Evolutionary conservation across 2,888 invertebrate species (phyloP), one percentile per base, ranked within the genome.

Genomic region (Metellina segmentata): DNA sequence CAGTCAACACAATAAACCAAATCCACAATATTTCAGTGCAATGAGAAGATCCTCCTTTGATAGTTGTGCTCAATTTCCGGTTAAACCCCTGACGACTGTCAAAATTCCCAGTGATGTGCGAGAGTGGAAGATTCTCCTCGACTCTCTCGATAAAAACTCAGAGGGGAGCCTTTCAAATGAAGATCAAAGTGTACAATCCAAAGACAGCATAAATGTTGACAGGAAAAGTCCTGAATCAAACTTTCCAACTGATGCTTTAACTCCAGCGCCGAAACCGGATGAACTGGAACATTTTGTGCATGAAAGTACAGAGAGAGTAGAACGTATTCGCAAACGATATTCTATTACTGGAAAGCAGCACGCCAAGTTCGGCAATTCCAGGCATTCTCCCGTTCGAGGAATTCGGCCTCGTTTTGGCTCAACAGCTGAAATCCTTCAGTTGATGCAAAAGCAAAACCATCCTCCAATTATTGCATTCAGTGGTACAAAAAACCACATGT

Each of bases 391-490:
- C 0, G 93, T 93, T 53, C 72, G 93, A 0, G 93, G 93, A 7
- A 93, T 93, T 93, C 98, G 98, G 94, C 97, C 98, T n/a, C 96
- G 97, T 2, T 93, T 92, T 86, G 93, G 93, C 70, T 86, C 93
- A 34, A 90, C 93, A 9, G 91, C 81, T 78, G 93, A 93, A 81
- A 93, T 93, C 71, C 85, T 93, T 49, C 90, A 93, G 48, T 79
- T 93, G 51, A 90, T 93, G 88, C 93, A 93, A 34, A 90, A 85
- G 8, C 86, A 81, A 52, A 81, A 74, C 48, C 72, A 81, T 34
- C 85, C 85, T 20, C 89, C 88, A 19, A 78, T 86, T 34, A 75
- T 70, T 20, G 48, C 53, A n/a, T 77, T 61, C 11, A 78, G 51
- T 71, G 92, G 90, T 20, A 77, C n/a, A 19, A 91, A 78, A 61